These are phyloP conservation scores for Callyntrura sp. DNA, from an alignment of 2,888 invertebrate genomes.

Conservation along the genomic window DNA sequence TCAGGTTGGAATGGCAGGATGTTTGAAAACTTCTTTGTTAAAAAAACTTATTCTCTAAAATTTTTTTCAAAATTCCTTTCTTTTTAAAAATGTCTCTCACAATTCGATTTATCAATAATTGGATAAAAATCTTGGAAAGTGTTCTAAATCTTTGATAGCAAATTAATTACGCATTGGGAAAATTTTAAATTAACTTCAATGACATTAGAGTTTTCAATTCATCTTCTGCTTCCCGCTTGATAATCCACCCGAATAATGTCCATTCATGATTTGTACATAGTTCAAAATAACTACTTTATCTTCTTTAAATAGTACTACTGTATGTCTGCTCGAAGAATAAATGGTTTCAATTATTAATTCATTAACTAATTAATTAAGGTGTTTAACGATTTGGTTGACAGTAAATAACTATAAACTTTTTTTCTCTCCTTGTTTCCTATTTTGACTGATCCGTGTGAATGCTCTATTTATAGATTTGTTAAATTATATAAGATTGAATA, in stretches of 20 bases:
- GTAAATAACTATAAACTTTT: no score
- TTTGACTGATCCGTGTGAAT: neutral
- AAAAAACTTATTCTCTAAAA: neutral
- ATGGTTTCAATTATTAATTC: neutral
- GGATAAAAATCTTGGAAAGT: no score
- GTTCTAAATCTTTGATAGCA: no score
- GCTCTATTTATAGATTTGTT: neutral
- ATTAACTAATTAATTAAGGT: no score
- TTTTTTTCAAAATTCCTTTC: neutral
- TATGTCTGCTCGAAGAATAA: neutral
- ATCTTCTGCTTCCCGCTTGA: slow-evolving; percentile 27
- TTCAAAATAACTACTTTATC: neutral
- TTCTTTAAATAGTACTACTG: neutral
- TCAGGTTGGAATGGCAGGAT: slow-evolving; percentile 18
- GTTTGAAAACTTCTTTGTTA: neutral
- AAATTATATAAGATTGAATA: neutral
- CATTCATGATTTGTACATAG: slow-evolving; percentile 42
- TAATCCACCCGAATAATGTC: slow-evolving; percentile 49
- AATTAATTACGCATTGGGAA: no score
- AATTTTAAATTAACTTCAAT: neutral
- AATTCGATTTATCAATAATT: neutral
- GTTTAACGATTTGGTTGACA: no score
- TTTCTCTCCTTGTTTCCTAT: neutral
- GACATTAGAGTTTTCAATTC: neutral
- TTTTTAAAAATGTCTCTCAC: neutral